A percentile compares a stretch with the other conserved stretches of the same genome.
These are phyloP conservation scores for Pluvianellus socialis DNA, from an alignment of 2,113 vertebrate genomes.

Conservation along the genomic window DNA sequence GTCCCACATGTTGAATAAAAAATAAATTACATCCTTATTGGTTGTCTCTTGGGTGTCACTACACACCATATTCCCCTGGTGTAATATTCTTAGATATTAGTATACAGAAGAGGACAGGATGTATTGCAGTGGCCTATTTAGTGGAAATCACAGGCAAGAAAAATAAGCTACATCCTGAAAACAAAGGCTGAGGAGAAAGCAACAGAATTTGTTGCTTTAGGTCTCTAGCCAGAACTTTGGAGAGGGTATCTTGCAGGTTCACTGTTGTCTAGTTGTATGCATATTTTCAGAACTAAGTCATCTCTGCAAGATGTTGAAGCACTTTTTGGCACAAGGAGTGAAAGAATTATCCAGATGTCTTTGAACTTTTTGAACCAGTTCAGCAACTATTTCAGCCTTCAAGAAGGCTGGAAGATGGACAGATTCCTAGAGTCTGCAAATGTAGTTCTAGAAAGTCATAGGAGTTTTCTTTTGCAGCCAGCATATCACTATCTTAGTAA, in stretches of 20 bases:
- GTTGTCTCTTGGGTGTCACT: neutral
- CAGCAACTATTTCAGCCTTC: neutral
- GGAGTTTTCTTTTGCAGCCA: neutral
- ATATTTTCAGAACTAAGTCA: neutral
- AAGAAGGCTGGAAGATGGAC: neutral
- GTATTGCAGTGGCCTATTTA: neutral
- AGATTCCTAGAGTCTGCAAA: neutral
- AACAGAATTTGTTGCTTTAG: neutral
- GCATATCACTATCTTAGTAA: neutral
- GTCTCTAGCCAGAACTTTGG: neutral
- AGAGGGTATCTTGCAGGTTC: neutral
- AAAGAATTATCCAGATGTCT: neutral
- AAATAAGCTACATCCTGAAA: neutral
- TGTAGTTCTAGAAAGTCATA: neutral
- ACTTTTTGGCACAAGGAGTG: neutral
- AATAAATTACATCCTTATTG: neutral
- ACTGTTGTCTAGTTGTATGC: neutral
- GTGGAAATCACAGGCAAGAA: neutral
- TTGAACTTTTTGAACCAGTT: neutral
- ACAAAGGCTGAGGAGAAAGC: neutral
- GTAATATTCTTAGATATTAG: neutral
- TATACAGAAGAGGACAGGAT: neutral
- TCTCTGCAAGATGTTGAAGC: neutral
- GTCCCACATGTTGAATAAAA: neutral
- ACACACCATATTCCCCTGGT: rapidly evolving